phyloP scores from a whole-genome alignment of 2,888 invertebrate species.

The Notodonta ziczac region DNA sequence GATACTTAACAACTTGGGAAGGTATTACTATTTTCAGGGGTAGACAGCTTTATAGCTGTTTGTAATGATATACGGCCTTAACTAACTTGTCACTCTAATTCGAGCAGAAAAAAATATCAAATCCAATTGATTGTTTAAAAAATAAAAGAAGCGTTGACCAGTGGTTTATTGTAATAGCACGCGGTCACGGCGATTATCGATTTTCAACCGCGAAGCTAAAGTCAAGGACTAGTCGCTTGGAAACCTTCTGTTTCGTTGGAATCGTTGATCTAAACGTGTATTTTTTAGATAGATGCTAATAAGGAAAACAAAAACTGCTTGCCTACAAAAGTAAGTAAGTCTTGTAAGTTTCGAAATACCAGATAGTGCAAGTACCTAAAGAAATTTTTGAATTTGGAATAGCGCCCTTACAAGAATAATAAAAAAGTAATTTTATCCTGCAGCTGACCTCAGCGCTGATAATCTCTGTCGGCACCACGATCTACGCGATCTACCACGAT shows the following conservation, averaged over 20 bases:
- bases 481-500: slow-evolving; percentile 89
- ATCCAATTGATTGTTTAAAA: neutral
- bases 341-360: no score
- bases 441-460: slow-evolving; percentile 90
- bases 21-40: no score
- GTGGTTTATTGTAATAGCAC: neutral
- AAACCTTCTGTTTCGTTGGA: neutral
- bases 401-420: neutral
- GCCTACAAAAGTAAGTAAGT: no score
- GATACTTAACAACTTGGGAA: no score
- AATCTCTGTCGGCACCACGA: slow-evolving; percentile 89
- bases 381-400: no score
- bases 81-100: no score
- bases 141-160: neutral
- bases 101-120: no score
- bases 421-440: slow-evolving; percentile 17
- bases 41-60: no score
- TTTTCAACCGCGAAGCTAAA: slow-evolving; percentile 7
- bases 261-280: neutral
- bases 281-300: neutral
- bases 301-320: no score
- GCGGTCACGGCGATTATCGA: slow-evolving; percentile 8
- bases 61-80: no score
- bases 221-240: slow-evolving; percentile 4
- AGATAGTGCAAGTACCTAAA: no score